Evolutionary conservation across 1,140 invertebrate species (phyloP), one percentile per base, ranked within the genome.

Genomic region (Heliconius hermathena): DNA sequence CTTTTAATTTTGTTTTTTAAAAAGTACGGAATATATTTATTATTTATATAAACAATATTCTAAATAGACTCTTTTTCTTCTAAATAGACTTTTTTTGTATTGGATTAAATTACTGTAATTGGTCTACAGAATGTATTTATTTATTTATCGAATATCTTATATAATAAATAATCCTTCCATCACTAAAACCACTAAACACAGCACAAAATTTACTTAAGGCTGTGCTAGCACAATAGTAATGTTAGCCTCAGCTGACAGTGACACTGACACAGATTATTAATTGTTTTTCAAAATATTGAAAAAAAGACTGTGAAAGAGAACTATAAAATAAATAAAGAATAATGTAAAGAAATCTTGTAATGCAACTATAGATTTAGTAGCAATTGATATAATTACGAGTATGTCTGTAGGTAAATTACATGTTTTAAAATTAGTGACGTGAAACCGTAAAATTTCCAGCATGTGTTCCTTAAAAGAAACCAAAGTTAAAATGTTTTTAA

Each of bases 331-430:
- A 52, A 18, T 5, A 57, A 11, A 9, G 9, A 66, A 16, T 13
- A 26, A 9, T 26, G 3, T 66, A 75, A 54, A 71, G 78, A 76
- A 84, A 81, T 87, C 84, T 88, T 91, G 86, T 88, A 87, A 88
- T 88, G 84, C 83, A 81, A 83, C 79, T 73, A 83, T 89, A 90
- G 77, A 83, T 89, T 83, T 91, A 86, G 85, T 90, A 91, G 89
- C 73, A 83, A 87, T 83, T 83, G 83, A 81, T 88, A 78, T 82
- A 82, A 77, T 85, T 84, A 85, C 72, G 74, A 81, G 71, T 80
- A 84, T 80, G 82, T 77, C 60, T 26, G n/a, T 89, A 87, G 84
- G 81, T 78, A 81, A 84, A 82, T 80, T 87, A 86, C 81, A 76
- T 52, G 60, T 78, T 82, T 79, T 78, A 83, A 79, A 76, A 82